Evolutionary conservation across 2,797 vertebrate genomes (phyloP).

Genomic region (Intellagama lesueurii): DNA sequence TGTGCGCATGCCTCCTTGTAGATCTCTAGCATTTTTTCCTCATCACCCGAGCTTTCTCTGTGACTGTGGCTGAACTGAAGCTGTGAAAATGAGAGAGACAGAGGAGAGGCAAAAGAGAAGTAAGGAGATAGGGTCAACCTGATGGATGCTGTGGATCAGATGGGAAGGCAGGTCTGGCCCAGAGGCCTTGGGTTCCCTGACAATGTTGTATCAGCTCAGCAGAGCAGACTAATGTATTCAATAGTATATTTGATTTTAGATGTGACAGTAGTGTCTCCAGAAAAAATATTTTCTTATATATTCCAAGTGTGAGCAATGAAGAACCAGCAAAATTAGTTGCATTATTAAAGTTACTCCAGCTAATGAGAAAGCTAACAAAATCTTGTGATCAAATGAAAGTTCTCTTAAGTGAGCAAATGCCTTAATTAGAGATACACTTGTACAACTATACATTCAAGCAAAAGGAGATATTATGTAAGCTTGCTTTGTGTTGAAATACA

Average conservation of each 20-base stretch:
- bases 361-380: neutral
- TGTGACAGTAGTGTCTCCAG: too few relatives aligned
- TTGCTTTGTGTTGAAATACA: neutral
- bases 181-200: too few relatives aligned
- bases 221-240: neutral
- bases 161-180: too few relatives aligned
- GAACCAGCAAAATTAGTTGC: neutral
- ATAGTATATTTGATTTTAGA: neutral
- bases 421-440: neutral
- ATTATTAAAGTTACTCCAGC: neutral
- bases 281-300: neutral
- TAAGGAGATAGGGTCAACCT: too few relatives aligned
- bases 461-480: neutral
- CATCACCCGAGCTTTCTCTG: too few relatives aligned
- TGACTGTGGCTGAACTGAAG: too few relatives aligned
- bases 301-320: neutral
- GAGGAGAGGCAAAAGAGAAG: too few relatives aligned
- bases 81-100: neutral
- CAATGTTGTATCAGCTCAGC: neutral
- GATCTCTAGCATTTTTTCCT: too few relatives aligned
- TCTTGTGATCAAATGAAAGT: neutral
- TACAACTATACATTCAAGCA: neutral
- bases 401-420: neutral
- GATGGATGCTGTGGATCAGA: too few relatives aligned
- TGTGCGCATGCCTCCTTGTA: too few relatives aligned